These are phyloP conservation scores for Trematomus loennbergii DNA, from an alignment of 2,113 vertebrate genomes.

Conservation along the genomic window DNA sequence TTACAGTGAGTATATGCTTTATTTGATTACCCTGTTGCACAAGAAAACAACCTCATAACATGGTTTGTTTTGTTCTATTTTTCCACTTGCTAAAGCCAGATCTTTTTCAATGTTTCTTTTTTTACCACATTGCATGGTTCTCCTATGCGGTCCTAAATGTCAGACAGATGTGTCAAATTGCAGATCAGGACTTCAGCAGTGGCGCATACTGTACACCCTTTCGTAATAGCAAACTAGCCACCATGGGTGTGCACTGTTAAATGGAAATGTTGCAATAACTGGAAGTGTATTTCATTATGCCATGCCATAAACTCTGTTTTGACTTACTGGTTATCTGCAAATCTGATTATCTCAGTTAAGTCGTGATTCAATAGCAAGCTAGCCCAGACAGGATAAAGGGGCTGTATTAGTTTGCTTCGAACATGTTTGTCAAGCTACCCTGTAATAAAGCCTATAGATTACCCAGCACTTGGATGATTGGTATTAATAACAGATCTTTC, in stretches of 20 bases:
- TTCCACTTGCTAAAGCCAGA: not conserved
- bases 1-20: not conserved
- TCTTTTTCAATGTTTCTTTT: not conserved
- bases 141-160: constrained; percentile 4
- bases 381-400: constrained; percentile 37
- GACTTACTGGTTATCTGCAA: constrained; percentile 39
- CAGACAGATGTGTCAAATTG: constrained; percentile 18
- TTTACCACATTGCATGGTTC: not conserved
- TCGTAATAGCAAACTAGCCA: constrained; percentile 12
- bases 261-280: constrained; percentile 29
- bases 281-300: not conserved
- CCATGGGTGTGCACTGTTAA: not conserved
- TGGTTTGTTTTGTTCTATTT: not conserved
- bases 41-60: constrained; percentile 8
- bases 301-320: constrained; percentile 17
- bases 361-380: constrained; percentile 23
- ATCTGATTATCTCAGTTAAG: constrained; percentile 9
- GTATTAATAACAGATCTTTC: not conserved
- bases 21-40: not conserved
- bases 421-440: not conserved
- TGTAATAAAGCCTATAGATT: not conserved
- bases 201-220: constrained; percentile 4
- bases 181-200: constrained; percentile 1
- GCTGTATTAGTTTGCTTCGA: not conserved
- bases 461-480: not conserved